Conservation (phyloP, 2,888 invertebrate genomes). For the Allophyes oxyacanthae region DNA sequence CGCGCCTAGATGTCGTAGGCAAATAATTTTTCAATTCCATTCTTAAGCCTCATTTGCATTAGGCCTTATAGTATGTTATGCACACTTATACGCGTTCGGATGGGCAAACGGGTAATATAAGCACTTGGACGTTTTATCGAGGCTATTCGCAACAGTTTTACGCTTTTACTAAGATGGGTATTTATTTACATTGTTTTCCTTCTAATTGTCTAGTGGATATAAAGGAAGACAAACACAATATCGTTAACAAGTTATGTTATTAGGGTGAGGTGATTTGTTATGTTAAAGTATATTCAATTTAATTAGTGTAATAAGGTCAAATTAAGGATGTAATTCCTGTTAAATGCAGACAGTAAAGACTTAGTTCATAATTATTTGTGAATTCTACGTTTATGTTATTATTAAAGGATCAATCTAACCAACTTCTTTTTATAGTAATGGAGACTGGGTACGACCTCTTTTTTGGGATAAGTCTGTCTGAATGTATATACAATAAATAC, state of each 20-base stretch:
- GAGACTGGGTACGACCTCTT: no score
- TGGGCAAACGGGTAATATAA: conserved; percentile 7
- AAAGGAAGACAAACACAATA: conserved; percentile 21
- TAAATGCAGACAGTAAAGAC: no score
- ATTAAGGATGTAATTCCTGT: no score
- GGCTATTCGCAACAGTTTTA: conserved; percentile 21
- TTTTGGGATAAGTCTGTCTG: no score
- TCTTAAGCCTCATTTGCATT: conserved; percentile 25
- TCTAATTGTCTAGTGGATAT: conserved; percentile 29
- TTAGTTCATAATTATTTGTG: no score
- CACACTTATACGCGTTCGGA: conserved; percentile 5
- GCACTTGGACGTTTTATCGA: conserved; percentile 16
- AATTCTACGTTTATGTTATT: no score
- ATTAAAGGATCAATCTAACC: no score
- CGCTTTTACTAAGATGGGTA: conserved; percentile 13
- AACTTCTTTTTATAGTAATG: no score
- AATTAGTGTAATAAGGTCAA: neutral
- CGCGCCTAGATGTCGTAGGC: conserved; percentile 59
- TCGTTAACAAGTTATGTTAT: conserved; percentile 8
- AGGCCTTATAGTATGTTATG: conserved; percentile 17
- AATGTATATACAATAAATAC: no score
- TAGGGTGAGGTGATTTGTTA: neutral
- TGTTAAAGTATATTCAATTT: conserved; percentile 1
- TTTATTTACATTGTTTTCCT: conserved; percentile 23
- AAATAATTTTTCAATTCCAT: conserved; percentile 59